These are phyloP conservation scores for Masticophis lateralis DNA, from an alignment of 2,797 vertebrate genomes.

Conservation along the genomic window DNA sequence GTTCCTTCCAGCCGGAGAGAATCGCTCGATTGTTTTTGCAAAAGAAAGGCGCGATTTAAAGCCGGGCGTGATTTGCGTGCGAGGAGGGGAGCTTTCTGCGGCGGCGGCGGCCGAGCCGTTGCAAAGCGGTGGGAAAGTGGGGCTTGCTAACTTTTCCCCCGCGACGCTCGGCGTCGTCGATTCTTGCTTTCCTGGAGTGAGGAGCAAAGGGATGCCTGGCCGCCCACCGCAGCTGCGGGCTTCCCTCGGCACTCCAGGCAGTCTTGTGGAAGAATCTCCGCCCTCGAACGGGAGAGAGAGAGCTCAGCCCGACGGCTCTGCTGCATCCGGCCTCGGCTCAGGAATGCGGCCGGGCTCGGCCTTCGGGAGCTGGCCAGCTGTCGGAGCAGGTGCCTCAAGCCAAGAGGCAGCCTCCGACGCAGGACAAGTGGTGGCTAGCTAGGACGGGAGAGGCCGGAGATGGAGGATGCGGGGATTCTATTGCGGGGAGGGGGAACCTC, in stretches of 20 bases:
- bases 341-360: not conserved
- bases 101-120: not conserved
- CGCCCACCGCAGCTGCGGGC: not conserved
- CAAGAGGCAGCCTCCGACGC: not conserved
- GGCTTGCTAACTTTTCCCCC: not conserved
- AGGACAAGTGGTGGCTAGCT: not conserved
- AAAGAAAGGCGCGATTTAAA: slow-evolving; percentile 36
- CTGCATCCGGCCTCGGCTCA: not conserved
- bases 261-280: not conserved
- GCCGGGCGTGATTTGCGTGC: not conserved
- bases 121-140: not conserved
- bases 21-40: slow-evolving; percentile 61
- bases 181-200: not conserved
- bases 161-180: not conserved
- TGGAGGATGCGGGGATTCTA: not conserved
- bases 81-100: not conserved
- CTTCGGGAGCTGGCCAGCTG: not conserved
- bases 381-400: slow-evolving; percentile 20
- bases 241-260: not conserved
- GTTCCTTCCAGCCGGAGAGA: slow-evolving; percentile 62
- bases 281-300: not conserved
- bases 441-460: too few species aligned
- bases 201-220: not conserved
- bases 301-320: not conserved
- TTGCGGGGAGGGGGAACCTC: too few species aligned